A percentile compares a stretch with the other conserved stretches of the same genome.
Evolutionary conservation across 2,797 vertebrate genomes (phyloP).

Genomic region (Myotis vivesi): DNA sequence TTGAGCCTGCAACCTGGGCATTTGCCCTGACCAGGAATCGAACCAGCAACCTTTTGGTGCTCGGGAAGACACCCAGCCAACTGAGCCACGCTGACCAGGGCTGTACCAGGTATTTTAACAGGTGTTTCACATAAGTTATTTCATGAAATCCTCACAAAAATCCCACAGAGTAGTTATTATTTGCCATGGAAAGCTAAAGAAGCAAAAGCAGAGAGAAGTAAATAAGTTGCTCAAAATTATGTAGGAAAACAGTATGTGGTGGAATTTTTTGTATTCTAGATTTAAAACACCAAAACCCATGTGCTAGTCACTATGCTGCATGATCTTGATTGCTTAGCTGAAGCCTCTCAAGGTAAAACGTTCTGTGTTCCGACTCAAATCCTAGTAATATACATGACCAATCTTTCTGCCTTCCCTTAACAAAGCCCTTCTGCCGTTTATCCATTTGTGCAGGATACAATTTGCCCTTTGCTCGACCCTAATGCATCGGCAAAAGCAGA

Average conservation of each 20-base stretch:
- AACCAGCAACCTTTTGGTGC: background rate
- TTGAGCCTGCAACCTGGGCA: background rate
- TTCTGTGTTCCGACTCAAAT: background rate
- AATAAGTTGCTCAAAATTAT: background rate
- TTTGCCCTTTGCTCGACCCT: background rate
- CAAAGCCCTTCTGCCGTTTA: background rate
- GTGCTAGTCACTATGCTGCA: background rate
- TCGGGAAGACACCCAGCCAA: background rate
- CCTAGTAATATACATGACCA: background rate
- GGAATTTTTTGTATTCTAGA: background rate
- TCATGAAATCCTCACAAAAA: slow-evolving; percentile 49
- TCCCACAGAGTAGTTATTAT: background rate
- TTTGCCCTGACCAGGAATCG: background rate
- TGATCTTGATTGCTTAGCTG: background rate
- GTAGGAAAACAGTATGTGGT: background rate
- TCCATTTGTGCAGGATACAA: background rate
- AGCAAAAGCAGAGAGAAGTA: background rate
- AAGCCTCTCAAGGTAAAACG: background rate
- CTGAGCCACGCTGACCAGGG: background rate
- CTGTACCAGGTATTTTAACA: background rate
- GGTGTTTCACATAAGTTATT: background rate
- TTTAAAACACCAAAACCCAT: background rate
- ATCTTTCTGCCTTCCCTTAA: background rate
- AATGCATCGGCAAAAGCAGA: background rate
- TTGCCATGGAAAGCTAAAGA: background rate